These are phyloP conservation scores for Neelides sp. DNA, from an alignment of 1,140 invertebrate species.

Conservation along the genomic window DNA sequence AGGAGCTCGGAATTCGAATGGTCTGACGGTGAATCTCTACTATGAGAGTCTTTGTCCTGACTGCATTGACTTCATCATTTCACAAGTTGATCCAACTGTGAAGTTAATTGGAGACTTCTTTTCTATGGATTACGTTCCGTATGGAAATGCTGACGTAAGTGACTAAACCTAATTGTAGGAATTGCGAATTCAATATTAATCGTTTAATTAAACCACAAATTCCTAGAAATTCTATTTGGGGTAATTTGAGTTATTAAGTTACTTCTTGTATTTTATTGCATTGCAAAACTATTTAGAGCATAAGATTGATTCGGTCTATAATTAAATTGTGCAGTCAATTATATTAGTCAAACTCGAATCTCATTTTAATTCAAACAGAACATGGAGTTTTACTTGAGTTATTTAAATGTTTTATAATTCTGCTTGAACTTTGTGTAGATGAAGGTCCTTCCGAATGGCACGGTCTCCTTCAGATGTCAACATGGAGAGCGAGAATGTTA, in stretches of 20 bases:
- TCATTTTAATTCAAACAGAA: background rate
- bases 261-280: too few relatives aligned
- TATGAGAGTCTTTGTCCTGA: constrained; percentile 71
- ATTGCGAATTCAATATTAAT: too few relatives aligned
- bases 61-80: constrained; percentile 51
- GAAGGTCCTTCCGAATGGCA: background rate
- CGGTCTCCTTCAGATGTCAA: constrained; percentile 16
- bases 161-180: too few relatives aligned
- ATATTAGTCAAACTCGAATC: background rate
- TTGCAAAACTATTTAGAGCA: too few relatives aligned
- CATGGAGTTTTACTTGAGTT: background rate
- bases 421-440: background rate
- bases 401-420: background rate
- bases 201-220: too few relatives aligned
- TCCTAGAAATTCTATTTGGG: too few relatives aligned
- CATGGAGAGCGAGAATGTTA: constrained; percentile 22
- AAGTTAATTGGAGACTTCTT: constrained; percentile 39
- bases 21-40: constrained; percentile 43
- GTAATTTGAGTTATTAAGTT: too few relatives aligned
- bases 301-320: background rate
- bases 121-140: constrained; percentile 50
- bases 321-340: background rate
- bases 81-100: constrained; percentile 42
- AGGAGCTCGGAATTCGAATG: too few relatives aligned
- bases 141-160: constrained; percentile 53